Evolutionary conservation across 2,888 invertebrate species (phyloP).

Genomic region (Drosophila cyrtoloma): DNA sequence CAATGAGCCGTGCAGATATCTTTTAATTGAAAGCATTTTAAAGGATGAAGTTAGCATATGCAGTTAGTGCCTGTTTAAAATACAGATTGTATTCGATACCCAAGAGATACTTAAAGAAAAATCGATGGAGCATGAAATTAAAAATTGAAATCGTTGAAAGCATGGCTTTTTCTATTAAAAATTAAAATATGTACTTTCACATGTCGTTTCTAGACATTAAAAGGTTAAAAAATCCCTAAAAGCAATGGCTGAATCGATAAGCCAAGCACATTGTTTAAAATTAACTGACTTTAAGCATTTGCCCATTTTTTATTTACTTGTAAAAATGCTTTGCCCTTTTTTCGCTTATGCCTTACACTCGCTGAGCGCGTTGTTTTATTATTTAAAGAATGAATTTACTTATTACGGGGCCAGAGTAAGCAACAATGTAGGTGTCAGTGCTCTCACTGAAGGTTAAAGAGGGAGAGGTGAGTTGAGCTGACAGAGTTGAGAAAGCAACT

Average conservation of each 20-base stretch:
- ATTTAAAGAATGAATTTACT: constrained; percentile 38
- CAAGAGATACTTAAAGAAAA: not conserved
- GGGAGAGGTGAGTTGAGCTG: not conserved
- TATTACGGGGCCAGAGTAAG: constrained; percentile 38
- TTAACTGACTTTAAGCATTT: not conserved
- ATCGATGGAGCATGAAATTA: constrained; percentile 9
- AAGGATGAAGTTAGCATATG: not conserved
- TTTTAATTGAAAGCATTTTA: constrained; percentile 48
- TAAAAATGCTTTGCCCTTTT: not conserved
- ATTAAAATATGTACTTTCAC: not conserved
- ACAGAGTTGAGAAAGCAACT: constrained; percentile 39
- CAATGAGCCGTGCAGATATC: constrained; percentile 43
- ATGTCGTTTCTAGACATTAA: not conserved
- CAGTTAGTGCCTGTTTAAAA: constrained; percentile 5
- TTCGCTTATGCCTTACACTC: not conserved
- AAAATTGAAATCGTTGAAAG: not conserved
- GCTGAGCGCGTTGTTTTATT: constrained; percentile 1
- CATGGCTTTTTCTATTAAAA: not conserved
- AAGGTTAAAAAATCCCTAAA: not conserved
- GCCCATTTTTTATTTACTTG: not conserved
- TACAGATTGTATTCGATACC: not conserved
- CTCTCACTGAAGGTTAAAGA: constrained; percentile 46
- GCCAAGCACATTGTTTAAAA: not conserved
- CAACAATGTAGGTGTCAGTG: constrained; percentile 67
- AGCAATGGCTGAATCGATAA: not conserved